Evolutionary conservation across 2,113 vertebrate genomes (phyloP), one percentile per base, ranked within the genome.

Genomic region (Gobio gobio): DNA sequence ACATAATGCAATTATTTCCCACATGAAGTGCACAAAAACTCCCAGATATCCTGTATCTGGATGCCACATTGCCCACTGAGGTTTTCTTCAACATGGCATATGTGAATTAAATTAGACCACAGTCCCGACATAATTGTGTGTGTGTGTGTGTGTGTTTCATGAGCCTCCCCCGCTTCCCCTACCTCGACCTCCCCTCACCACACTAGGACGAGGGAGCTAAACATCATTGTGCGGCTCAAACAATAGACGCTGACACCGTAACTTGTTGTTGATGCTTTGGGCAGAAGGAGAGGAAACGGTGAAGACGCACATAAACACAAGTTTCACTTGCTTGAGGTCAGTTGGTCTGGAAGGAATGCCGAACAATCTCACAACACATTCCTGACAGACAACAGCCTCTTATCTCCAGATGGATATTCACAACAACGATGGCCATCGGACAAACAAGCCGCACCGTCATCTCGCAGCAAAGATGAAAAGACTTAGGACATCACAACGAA

Each of bases 191-290:
- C 59, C 51, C 29, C 61, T 56, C 79, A 81, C n/a, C 72, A 77
- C 61, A 26, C 36, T 3, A 26, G 78, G 40, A 29, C 6, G 13
- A 80, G 58, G 29, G 78, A 82, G 70, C 61, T 81, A 88, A 83
- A 86, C 85, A 83, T 76, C 70, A 85, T 84, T 88, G 87, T 89
- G 77, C 33, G 64, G 49, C 22, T 75, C 22, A 20, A 87, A 89
- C 87, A 90, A 88, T 85, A 29, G 82, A 12, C 36, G 5, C 59
- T 47, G 56, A 82, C n/a, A 47, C 78, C 58, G 56, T 54, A 73
- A 8, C 72, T 82, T 68, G 64, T 63, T 84, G 78, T 73, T 61
- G 59, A 70, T 84, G 85, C 49, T 40, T 9, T 73, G 47, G 47
- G 79, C 68, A 49, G 58, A 49, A 22, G 26, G 3, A 36, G 72